These are phyloP conservation scores for Amphibalanus amphitrite DNA, from an alignment of 1,140 invertebrate species.

Conservation along the genomic window DNA sequence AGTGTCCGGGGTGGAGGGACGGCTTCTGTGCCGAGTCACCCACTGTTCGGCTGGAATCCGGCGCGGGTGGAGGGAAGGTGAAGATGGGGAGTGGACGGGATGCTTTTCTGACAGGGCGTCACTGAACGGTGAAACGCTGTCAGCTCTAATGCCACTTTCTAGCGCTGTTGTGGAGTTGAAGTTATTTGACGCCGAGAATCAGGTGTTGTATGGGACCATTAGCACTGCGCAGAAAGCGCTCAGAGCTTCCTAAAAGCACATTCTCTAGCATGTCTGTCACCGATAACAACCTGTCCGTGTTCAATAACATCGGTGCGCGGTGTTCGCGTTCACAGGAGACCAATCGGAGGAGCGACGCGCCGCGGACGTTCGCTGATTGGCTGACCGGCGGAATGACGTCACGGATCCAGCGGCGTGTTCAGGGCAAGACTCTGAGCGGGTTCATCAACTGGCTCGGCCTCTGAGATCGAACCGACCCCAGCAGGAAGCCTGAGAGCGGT, in stretches of 20 bases:
- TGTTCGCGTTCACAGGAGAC: not conserved
- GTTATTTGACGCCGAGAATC: not conserved
- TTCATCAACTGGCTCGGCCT: not conserved
- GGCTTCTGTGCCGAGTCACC: no score
- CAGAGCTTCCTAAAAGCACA: not conserved
- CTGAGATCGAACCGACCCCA: not conserved
- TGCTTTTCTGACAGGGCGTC: no score
- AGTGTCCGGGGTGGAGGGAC: no score
- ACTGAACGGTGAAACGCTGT: no score
- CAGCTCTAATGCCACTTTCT: no score
- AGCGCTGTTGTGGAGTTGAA: no score
- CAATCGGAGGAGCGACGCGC: not conserved
- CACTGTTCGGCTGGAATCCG: no score
- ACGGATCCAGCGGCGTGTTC: not conserved
- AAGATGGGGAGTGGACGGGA: no score
- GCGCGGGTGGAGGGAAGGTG: no score
- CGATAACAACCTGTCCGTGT: not conserved
- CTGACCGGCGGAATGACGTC: not conserved
- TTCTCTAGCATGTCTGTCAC: not conserved
- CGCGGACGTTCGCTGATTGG: not conserved
- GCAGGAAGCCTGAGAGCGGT: no score
- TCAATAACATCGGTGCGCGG: not conserved
- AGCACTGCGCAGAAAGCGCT: not conserved
- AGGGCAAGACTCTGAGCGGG: not conserved
- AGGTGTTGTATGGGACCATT: not conserved